Evolutionary conservation across 2,113 vertebrate genomes (phyloP).

Genomic region (Rhinopomastus cyanomelas): DNA sequence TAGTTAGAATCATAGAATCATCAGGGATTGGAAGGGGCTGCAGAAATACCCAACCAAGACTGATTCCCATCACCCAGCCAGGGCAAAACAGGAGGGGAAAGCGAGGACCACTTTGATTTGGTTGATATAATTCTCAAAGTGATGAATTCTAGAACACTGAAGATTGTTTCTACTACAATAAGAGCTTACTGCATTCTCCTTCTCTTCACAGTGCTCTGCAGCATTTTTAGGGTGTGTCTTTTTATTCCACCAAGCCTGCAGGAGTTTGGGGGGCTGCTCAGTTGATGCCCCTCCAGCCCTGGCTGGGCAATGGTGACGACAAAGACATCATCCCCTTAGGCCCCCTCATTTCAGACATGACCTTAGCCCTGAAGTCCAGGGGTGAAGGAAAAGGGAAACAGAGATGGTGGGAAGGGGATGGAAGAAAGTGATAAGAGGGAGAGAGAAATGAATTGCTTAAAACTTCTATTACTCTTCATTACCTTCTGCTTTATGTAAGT

Average conservation of each 20-base stretch:
- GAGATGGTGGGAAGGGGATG: background rate
- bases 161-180: background rate
- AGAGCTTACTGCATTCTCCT: background rate
- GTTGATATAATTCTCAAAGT: background rate
- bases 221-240: background rate
- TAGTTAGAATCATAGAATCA: no score
- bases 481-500: slow-evolving; percentile 32
- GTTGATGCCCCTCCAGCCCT: background rate
- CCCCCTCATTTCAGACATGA: background rate
- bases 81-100: background rate
- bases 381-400: background rate
- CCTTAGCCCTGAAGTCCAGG: background rate
- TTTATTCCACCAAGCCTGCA: background rate
- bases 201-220: background rate
- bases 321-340: background rate
- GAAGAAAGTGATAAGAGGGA: background rate
- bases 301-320: background rate
- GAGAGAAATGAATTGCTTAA: background rate
- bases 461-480: slow-evolving; percentile 44
- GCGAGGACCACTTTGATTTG: fast-evolving
- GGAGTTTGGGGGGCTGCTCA: background rate
- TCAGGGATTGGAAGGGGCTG: no score
- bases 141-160: background rate
- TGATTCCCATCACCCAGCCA: background rate
- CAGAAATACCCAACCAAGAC: background rate